A percentile compares a stretch with the other conserved stretches of the same genome.
Evolutionary conservation across 2,113 vertebrate species (phyloP).

Genomic region (Naja naja): DNA sequence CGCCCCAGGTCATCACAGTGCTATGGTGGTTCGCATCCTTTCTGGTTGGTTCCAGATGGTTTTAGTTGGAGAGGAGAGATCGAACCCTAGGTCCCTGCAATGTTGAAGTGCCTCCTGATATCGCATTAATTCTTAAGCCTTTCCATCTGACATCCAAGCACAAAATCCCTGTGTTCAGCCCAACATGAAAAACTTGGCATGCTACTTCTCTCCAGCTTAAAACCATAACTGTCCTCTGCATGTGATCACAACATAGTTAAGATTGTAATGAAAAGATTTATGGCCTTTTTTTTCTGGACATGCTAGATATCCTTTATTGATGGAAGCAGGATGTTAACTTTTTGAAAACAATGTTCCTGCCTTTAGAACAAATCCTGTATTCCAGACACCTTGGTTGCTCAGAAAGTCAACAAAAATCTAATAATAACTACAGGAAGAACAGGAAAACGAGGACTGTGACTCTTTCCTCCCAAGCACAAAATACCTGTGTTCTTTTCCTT

Average conservation of each 20-base stretch:
- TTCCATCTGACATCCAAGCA: background rate
- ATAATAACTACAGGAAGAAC: slow-evolving; percentile 5
- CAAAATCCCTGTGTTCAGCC: background rate
- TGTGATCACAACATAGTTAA: background rate
- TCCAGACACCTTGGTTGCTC: background rate
- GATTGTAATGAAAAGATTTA: background rate
- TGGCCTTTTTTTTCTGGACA: background rate
- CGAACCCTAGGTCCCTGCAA: background rate
- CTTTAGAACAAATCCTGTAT: slow-evolving; percentile 18
- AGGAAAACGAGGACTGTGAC: background rate
- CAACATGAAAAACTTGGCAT: background rate
- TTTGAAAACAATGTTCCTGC: slow-evolving; percentile 1
- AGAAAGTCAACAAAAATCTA: slow-evolving; percentile 23
- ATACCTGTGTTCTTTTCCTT: background rate
- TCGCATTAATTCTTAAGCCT: background rate
- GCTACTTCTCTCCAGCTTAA: background rate
- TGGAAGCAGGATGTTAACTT: slow-evolving; percentile 7
- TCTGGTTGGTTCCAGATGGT: background rate
- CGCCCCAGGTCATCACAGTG: no score
- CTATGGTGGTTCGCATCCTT: background rate
- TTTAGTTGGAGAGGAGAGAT: background rate
- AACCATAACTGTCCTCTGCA: background rate
- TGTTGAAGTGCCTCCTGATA: background rate
- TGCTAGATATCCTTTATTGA: background rate
- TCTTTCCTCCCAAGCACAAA: background rate